Percentiles rank a stretch among this genome's conserved stretches.
Evolutionary conservation across 2,797 vertebrate species (phyloP).

Genomic region (Tangara arthus): DNA sequence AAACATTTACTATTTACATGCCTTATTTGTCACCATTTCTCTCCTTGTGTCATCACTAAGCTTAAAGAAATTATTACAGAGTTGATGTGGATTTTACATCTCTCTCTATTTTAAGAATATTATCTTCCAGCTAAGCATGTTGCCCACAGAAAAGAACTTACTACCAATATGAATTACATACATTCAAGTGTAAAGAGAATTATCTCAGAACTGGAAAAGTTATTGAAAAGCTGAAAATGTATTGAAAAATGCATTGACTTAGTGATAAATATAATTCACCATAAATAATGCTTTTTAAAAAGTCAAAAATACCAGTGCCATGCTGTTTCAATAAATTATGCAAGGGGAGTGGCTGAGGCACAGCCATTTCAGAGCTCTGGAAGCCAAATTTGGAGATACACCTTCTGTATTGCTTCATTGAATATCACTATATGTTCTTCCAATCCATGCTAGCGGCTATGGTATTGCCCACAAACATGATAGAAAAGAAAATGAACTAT

Average conservation of each 20-base stretch:
- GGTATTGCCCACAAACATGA: not conserved
- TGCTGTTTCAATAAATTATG: not conserved
- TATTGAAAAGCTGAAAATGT: not conserved
- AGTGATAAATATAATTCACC: not conserved
- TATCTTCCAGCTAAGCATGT: not conserved
- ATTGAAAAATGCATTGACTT: not conserved
- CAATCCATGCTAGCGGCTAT: not conserved
- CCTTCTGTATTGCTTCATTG: not conserved
- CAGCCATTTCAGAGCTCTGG: not conserved
- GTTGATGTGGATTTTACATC: not conserved
- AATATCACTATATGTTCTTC: not conserved
- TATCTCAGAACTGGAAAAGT: not conserved
- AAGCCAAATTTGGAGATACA: not conserved
- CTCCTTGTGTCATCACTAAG: not conserved
- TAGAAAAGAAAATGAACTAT: not conserved
- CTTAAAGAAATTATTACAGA: not conserved
- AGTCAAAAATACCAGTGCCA: not conserved
- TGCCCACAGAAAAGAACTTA: not conserved
- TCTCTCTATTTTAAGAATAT: not conserved
- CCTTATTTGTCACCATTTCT: not conserved
- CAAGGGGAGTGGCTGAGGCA: not conserved
- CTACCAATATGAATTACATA: not conserved
- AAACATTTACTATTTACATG: not conserved
- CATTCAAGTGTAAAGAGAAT: not conserved
- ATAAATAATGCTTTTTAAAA: not conserved